Evolutionary conservation across 2,888 invertebrate genomes (phyloP), one percentile per base, ranked within the genome.

Genomic region (Elaeidobius kamerunicus): DNA sequence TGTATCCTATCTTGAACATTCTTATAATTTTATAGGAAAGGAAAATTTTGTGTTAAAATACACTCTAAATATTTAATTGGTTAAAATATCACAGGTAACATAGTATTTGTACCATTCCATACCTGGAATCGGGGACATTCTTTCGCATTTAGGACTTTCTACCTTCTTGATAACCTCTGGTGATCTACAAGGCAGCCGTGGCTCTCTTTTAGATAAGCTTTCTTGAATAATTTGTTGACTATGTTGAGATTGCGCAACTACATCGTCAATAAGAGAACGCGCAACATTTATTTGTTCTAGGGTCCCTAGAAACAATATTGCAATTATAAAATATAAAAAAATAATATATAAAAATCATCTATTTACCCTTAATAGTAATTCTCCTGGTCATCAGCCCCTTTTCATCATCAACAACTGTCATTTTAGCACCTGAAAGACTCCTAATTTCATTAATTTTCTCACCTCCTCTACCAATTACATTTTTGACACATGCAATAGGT

Each of bases 401-500:
- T 27, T 67, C 65, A 40, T 66, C 63, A 59, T 67, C 64, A 27
- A 55, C 51, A n/a, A 88, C 69, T 57, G 77, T 81, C 1, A 91
- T 75, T 60, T 85, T 86, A 0, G 91, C 87, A 53, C 86, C 83
- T 7, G 91, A 87, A 11, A 76, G 70, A 60, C 82, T 81, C 52
- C 83, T 82, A 48, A 94, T 88, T 38, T 83, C 78, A 43, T 80
- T 79, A 44, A 92, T 81, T 35, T 76, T 81, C 46, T 85, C 85
- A 1, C 90, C 91, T 44, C 83, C 82, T 42, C 81, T 74, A 1
- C 89, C 92, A 63, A 90, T 88, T 44, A 94, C 83, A 65, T 81
- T 80, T 1, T 86, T 85, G 43, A 84, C 79, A 17, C 83, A 76
- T 69, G 78, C 79, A 42, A 77, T 73, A 0, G 90, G 86, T 1